Conservation (phyloP, 2,888 invertebrate species). For the Diaprepes abbreviatus region DNA sequence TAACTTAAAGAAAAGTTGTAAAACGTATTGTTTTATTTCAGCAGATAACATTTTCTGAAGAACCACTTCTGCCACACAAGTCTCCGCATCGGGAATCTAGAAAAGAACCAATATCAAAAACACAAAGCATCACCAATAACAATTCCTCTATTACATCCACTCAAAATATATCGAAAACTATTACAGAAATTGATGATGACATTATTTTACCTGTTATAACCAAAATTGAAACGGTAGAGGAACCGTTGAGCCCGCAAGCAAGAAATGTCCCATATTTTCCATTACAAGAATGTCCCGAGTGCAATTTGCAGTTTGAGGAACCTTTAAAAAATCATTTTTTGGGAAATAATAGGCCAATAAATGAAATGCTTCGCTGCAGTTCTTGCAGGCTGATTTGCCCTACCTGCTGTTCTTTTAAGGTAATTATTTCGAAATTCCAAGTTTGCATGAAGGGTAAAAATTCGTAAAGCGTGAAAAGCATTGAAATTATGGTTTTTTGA, state of each 20-base stretch:
- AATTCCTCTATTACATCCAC: background rate
- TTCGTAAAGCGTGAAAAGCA: too few species aligned
- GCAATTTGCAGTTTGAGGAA: slow-evolving; percentile 48
- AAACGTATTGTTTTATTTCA: too few species aligned
- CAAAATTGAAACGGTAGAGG: slow-evolving; percentile 59
- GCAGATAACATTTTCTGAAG: slow-evolving; percentile 6
- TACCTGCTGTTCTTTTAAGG: slow-evolving; percentile 64
- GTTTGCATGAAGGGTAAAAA: too few species aligned
- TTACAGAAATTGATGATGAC: slow-evolving; percentile 5
- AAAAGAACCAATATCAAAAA: too few species aligned
- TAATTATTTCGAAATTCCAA: slow-evolving; percentile 1
- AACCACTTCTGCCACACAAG: background rate
- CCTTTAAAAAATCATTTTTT: slow-evolving; percentile 60
- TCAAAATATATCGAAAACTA: background rate
- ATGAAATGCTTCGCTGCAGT: slow-evolving; percentile 57
- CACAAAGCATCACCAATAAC: background rate
- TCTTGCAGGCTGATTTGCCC: slow-evolving; percentile 65
- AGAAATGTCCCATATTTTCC: slow-evolving; percentile 14
- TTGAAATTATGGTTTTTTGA: too few species aligned
- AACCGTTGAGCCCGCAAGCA: slow-evolving; percentile 27
- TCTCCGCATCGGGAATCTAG: background rate
- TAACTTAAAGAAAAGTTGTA: too few species aligned
- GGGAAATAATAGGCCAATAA: slow-evolving; percentile 57
- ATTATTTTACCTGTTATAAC: slow-evolving; percentile 58
- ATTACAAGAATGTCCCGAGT: slow-evolving; percentile 59